A percentile compares a stretch with the other conserved stretches of the same genome.
Evolutionary conservation across 2,888 invertebrate genomes (phyloP).

Genomic region (Galerucella pusilla): DNA sequence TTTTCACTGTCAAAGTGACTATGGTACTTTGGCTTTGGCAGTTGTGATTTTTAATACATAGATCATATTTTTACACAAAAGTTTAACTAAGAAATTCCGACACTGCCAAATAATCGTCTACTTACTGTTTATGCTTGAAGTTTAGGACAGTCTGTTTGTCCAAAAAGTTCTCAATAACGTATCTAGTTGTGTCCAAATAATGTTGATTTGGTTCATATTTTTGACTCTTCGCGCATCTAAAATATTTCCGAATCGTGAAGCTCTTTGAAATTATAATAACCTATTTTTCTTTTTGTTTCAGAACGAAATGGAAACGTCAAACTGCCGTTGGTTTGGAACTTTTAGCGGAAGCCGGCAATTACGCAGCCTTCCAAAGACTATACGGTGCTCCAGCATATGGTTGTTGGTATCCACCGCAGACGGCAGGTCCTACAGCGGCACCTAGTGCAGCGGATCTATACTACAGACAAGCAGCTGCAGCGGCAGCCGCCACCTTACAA

Average conservation of each 20-base stretch:
- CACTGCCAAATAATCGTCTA: too few species aligned
- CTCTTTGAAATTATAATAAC: background rate
- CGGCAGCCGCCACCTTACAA: slow-evolving; percentile 80
- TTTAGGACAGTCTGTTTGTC: too few species aligned
- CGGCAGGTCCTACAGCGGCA: slow-evolving; percentile 70
- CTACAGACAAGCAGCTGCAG: slow-evolving; percentile 82
- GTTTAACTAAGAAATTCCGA: too few species aligned
- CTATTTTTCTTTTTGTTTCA: slow-evolving; percentile 66
- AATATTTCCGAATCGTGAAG: background rate
- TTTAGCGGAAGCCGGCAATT: slow-evolving; percentile 96
- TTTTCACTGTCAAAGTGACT: too few species aligned
- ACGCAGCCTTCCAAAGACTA: slow-evolving; percentile 97
- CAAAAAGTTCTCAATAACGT: too few species aligned
- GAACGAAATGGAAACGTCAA: slow-evolving; percentile 99
- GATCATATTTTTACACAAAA: too few species aligned
- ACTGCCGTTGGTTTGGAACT: slow-evolving; percentile 97
- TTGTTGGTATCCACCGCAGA: slow-evolving; percentile 72
- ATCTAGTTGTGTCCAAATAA: too few species aligned
- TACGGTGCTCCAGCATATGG: slow-evolving; percentile 83
- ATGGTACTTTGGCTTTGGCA: too few species aligned
- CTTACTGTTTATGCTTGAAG: too few species aligned
- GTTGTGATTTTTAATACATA: too few species aligned
- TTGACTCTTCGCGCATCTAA: background rate
- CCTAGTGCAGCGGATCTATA: slow-evolving; percentile 82
- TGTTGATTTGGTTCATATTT: too few species aligned